A percentile compares a stretch with the other conserved stretches of the same genome.
Evolutionary conservation across 2,888 invertebrate genomes (phyloP).

Genomic region (Hirtodrosophila cameraria): DNA sequence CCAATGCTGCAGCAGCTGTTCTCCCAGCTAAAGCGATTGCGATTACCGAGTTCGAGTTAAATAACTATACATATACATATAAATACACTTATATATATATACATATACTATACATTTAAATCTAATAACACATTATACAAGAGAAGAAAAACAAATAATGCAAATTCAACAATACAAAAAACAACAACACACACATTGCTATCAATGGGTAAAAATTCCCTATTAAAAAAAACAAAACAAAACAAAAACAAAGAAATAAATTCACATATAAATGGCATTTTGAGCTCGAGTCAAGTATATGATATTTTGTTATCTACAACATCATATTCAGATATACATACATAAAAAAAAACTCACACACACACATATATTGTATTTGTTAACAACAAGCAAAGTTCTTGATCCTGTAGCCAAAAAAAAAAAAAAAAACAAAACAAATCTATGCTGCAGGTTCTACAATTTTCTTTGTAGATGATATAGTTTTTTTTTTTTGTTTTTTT

Average conservation of each 20-base stretch:
- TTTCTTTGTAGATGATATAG: slow-evolving; percentile 24
- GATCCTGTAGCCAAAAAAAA: slow-evolving; percentile 31
- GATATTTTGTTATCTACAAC: slow-evolving; percentile 51
- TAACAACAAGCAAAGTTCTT: slow-evolving; percentile 49
- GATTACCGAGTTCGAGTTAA: slow-evolving; percentile 74
- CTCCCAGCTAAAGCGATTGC: slow-evolving; percentile 58
- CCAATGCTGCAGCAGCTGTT: slow-evolving; percentile 43
- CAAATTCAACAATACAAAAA: slow-evolving; percentile 18
- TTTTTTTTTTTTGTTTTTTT: slow-evolving; percentile 20
- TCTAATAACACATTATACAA: slow-evolving; percentile 63
- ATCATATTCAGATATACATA: slow-evolving; percentile 32
- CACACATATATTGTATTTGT: slow-evolving; percentile 43
- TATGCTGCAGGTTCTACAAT: slow-evolving; percentile 29
- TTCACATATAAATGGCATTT: slow-evolving; percentile 58
- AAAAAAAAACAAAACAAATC: too few species aligned
- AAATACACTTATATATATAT: slow-evolving; percentile 54
- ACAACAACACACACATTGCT: slow-evolving; percentile 29
- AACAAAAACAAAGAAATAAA: too few species aligned
- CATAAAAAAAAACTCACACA: slow-evolving; percentile 24
- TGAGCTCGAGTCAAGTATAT: slow-evolving; percentile 33
- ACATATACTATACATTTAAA: slow-evolving; percentile 64
- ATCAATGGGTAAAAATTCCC: slow-evolving; percentile 18
- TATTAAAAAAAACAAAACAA: slow-evolving; percentile 16
- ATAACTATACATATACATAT: slow-evolving; percentile 74
- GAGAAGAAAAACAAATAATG: slow-evolving; percentile 52